phyloP scores from a whole-genome alignment of 2,797 vertebrate genomes.

The Bufotes viridis region DNA sequence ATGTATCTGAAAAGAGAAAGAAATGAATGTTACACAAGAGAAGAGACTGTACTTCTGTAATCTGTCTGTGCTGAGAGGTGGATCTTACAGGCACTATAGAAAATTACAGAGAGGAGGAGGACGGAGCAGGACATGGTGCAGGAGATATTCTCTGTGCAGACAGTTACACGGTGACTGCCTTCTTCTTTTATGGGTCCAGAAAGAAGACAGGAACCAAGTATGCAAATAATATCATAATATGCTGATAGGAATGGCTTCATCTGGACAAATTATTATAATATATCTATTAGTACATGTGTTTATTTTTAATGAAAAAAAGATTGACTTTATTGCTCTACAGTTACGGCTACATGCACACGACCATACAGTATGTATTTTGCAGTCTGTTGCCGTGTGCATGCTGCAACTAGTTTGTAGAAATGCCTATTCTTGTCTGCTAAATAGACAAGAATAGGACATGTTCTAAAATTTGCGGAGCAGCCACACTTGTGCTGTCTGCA shows the following conservation, averaged over 20 bases:
- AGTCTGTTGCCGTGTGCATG: too few relatives aligned
- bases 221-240: neutral
- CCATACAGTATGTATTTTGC: too few relatives aligned
- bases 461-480: too few relatives aligned
- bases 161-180: neutral
- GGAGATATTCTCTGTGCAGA: neutral
- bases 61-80: neutral
- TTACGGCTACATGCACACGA: too few relatives aligned
- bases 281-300: too few relatives aligned
- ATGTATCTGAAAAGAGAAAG: neutral
- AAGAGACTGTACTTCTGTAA: neutral
- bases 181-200: neutral
- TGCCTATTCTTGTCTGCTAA: too few relatives aligned
- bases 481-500: too few relatives aligned
- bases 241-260: neutral
- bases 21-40: neutral
- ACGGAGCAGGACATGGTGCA: constrained; percentile 8
- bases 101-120: constrained; percentile 7
- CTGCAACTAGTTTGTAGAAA: too few relatives aligned
- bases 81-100: constrained; percentile 1
- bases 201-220: neutral
- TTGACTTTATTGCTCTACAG: too few relatives aligned
- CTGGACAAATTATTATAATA: too few relatives aligned
- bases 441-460: too few relatives aligned
- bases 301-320: too few relatives aligned